Evolutionary conservation across 2,797 vertebrate genomes (phyloP).

Genomic region (Phoebastria nigripes): DNA sequence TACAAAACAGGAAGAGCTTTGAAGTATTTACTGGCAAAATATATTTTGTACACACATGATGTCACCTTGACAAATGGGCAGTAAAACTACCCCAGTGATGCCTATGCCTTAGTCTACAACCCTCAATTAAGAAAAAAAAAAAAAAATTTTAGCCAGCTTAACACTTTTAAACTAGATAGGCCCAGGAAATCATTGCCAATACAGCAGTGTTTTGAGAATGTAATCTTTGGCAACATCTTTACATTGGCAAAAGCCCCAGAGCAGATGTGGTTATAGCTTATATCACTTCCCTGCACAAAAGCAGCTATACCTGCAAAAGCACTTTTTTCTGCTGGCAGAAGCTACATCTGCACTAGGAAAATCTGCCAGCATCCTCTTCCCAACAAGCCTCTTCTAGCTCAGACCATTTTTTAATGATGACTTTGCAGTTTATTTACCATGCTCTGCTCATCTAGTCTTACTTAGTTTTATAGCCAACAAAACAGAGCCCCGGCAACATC

Average conservation of each 20-base stretch:
- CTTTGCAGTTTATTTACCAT: slow-evolving; percentile 41
- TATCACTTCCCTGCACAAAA: slow-evolving; percentile 18
- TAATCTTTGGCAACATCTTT: background rate
- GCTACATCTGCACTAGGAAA: slow-evolving; percentile 23
- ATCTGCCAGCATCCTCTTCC: slow-evolving; percentile 31
- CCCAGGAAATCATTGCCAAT: background rate
- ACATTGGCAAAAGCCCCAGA: background rate
- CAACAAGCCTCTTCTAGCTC: slow-evolving; percentile 43
- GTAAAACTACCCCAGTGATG: background rate
- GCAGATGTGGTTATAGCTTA: slow-evolving; percentile 21
- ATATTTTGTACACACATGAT: background rate
- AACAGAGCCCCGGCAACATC: background rate
- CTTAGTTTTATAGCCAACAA: background rate
- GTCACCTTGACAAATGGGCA: background rate
- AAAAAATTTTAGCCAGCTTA: background rate
- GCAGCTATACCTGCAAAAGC: slow-evolving; percentile 48
- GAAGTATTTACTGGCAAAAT: background rate
- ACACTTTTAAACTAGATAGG: background rate
- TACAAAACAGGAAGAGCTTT: background rate
- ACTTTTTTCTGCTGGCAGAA: slow-evolving; percentile 42
- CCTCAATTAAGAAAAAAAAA: background rate
- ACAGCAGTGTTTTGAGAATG: background rate
- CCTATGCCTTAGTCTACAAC: background rate
- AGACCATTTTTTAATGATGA: slow-evolving; percentile 42
- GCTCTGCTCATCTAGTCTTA: background rate